Evolutionary conservation across 2,888 invertebrate species (phyloP), one percentile per base, ranked within the genome.

Genomic region (Erebia aethiops): DNA sequence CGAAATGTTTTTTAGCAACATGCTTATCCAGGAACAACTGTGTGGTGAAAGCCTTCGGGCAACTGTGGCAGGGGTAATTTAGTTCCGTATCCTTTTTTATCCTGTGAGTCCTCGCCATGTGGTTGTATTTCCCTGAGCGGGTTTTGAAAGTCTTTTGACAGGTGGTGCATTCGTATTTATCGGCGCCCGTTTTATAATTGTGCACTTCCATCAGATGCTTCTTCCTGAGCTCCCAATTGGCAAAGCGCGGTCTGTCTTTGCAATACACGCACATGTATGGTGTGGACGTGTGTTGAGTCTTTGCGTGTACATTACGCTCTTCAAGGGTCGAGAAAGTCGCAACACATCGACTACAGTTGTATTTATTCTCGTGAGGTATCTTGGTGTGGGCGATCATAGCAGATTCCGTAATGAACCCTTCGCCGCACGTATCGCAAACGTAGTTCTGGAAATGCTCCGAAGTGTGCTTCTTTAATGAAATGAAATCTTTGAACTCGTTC

Each of bases 1-100:
- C 92, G 62, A 90, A 91, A 81, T 95, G 95, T 77, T 94, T 94
- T 80, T 91, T 92, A 26, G 93, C 90, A 75, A 94, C 84, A 78
- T 95, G 95, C 75, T 93, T 94, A 75, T 94, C 94, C 78, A 95
- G 80, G 79, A 94, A 94, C 72, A 94, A 80, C 78, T 94, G 94
- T 1, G 93, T 92, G 1, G 93, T 94, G 76, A 94, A 94, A 5
- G 92, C 92, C 77, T 91, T 92, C 0, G 93, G 89, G 72, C 95
- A 95, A 76, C 88, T 89, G 11, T 89, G 86, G 76, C 94, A 95
- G 2, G 90, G 89, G 69, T 89, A 94, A 69, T 87, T 93, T 68
- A 88, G 84, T 79, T 87, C 94, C 41, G 84, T 86, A 74, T 86
- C 90, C 77, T 88, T 94, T 83, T 87, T 92, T 69, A 88, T 80